phyloP scores from a whole-genome alignment of 1,140 invertebrate genomes.

The Drosophila rufa region DNA sequence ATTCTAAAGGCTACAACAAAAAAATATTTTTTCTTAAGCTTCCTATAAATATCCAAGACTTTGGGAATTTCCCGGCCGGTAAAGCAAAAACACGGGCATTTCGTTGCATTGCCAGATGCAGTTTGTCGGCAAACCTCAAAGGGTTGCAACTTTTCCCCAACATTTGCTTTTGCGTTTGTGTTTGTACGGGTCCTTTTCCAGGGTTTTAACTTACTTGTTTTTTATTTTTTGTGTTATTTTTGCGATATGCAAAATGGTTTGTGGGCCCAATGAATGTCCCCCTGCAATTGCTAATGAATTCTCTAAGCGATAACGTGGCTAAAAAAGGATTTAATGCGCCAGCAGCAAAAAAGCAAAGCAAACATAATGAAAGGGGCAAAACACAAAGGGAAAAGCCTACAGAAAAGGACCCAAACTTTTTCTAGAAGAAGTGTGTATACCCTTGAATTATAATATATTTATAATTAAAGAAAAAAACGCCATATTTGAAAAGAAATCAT shows the following conservation, averaged over 20 bases:
- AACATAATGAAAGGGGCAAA: conserved; percentile 14
- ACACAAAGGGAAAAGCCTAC: conserved; percentile 34
- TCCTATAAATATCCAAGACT: background rate
- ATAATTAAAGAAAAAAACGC: too few species aligned
- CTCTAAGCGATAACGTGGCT: conserved; percentile 37
- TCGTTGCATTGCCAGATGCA: conserved; percentile 10
- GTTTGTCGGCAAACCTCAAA: conserved; percentile 23
- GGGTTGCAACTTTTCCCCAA: conserved; percentile 17
- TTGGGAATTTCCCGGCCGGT: background rate
- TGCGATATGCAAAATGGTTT: conserved; percentile 37
- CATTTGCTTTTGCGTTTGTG: background rate
- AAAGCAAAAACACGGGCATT: background rate
- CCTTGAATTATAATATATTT: too few species aligned
- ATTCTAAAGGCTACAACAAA: background rate
- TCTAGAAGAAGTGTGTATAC: background rate
- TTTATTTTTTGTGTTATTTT: background rate
- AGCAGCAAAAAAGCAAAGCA: conserved; percentile 31
- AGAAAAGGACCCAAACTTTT: background rate
- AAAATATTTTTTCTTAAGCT: background rate
- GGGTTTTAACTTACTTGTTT: background rate
- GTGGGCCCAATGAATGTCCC: conserved; percentile 13
- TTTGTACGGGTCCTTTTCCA: background rate
- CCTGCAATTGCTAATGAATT: conserved; percentile 52
- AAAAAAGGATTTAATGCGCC: conserved; percentile 50
- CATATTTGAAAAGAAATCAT: too few species aligned